phyloP scores from a whole-genome alignment of 92 coral and sea anemone species.

The Siderastrea siderea region DNA sequence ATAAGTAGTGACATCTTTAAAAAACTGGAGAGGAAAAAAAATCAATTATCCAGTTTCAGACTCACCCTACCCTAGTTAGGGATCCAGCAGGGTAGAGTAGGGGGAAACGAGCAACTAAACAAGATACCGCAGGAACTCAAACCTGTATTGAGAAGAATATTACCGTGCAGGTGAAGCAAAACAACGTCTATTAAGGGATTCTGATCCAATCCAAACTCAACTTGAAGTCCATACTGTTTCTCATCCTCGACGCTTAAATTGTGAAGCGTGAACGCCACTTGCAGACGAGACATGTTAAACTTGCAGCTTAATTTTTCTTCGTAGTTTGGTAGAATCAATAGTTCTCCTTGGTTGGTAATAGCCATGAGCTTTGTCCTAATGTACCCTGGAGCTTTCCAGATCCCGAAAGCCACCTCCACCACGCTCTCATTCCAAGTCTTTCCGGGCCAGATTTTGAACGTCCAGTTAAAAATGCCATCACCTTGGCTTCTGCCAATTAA shows the following conservation, averaged over 20 bases:
- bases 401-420: conserved; percentile 3
- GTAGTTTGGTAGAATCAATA: conserved; percentile 3
- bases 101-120: not conserved
- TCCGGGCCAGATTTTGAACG: not conserved
- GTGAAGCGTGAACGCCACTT: conserved; percentile 21
- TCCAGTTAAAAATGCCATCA: not conserved
- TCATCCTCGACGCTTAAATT: not conserved
- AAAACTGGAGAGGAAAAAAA: no score
- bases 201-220: conserved; percentile 5
- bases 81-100: not conserved
- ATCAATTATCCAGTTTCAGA: no score
- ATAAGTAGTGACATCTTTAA: no score
- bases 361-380: conserved; percentile 21
- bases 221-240: conserved; percentile 12
- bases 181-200: conserved; percentile 10
- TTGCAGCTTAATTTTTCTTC: conserved; percentile 16
- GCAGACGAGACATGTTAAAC: conserved; percentile 30
- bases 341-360: not conserved
- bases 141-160: not conserved
- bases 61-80: no score
- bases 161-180: conserved; percentile 5
- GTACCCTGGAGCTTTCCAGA: conserved; percentile 13
- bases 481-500: conserved; percentile 3
- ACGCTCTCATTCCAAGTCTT: conserved; percentile 29
- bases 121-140: not conserved